phyloP scores from a whole-genome alignment of 2,113 vertebrate genomes.

The Crotalus helleri region DNA sequence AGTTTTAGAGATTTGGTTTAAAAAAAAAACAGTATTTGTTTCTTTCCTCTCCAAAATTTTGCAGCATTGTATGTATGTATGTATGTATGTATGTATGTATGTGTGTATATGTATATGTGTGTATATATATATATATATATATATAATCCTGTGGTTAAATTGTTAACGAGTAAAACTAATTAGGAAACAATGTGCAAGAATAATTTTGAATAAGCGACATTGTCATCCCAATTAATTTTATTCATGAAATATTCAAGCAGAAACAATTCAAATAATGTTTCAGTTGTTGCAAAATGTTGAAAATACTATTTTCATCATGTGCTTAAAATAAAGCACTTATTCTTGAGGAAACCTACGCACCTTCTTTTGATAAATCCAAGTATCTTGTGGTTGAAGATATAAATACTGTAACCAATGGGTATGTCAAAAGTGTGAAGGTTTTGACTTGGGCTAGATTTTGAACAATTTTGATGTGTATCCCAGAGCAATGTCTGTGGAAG shows the following conservation, averaged over 20 bases:
- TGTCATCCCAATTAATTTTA: background rate
- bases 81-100: too few species aligned
- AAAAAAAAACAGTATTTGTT: too few species aligned
- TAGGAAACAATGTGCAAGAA: background rate
- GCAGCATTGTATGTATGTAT: too few species aligned
- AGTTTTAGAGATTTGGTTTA: background rate
- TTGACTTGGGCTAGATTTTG: background rate
- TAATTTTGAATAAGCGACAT: background rate
- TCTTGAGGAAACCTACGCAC: background rate
- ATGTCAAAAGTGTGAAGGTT: background rate
- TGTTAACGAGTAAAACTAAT: background rate
- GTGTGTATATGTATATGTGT: accelerated
- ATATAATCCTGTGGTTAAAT: background rate
- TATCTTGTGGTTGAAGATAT: background rate
- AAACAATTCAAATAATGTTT: background rate
- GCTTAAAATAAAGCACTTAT: background rate
- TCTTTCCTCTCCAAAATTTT: too few species aligned
- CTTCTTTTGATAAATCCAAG: background rate
- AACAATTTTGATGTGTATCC: background rate
- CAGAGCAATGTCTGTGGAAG: background rate
- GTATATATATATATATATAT: too few species aligned
- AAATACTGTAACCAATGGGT: background rate
- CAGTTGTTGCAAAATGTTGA: background rate
- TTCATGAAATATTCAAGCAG: constrained; percentile 3
- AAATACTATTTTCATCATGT: background rate